A percentile compares a stretch with the other conserved stretches of the same genome.
These are phyloP conservation scores for Ceraclea dissimilis DNA, from an alignment of 2,888 invertebrate species.

Conservation along the genomic window DNA sequence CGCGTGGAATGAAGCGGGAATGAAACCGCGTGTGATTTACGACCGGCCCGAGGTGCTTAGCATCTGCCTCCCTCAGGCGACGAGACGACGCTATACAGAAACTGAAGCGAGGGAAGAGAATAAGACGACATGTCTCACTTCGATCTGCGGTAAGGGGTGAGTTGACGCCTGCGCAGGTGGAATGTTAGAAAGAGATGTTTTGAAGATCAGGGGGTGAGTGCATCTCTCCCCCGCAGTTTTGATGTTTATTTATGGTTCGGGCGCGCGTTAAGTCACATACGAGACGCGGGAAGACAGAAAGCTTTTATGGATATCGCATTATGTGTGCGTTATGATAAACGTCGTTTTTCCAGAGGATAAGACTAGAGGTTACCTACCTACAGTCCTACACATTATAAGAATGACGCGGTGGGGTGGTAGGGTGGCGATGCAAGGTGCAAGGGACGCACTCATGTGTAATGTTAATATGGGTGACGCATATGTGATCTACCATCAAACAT, in stretches of 20 bases:
- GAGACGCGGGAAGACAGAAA: conserved; percentile 20
- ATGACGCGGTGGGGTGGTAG: background rate
- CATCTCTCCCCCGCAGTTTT: conserved; percentile 15
- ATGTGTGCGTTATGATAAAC: conserved; percentile 17
- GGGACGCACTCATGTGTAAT: no score
- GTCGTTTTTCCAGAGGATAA: conserved; percentile 2
- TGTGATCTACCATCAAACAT: no score
- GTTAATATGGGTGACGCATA: no score
- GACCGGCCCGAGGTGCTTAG: conserved; percentile 31
- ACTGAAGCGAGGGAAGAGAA: conserved; percentile 5
- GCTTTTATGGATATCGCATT: conserved; percentile 21
- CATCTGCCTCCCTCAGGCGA: conserved; percentile 13
- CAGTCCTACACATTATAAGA: background rate
- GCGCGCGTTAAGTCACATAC: conserved; percentile 21
- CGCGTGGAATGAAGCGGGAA: conserved; percentile 50
- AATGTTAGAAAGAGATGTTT: conserved; percentile 16
- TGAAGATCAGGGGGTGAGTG: conserved; percentile 31
- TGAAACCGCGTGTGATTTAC: conserved; percentile 39
- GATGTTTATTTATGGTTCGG: conserved; percentile 24
- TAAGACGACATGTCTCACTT: conserved; percentile 3
- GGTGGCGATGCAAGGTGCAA: background rate
- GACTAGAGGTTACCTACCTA: background rate
- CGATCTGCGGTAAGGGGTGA: conserved; percentile 12
- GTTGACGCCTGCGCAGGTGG: conserved; percentile 15
- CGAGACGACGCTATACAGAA: conserved; percentile 7